phyloP scores from a whole-genome alignment of 92 coral and sea anemone genomes.

The Anthopleura xanthogrammica region DNA sequence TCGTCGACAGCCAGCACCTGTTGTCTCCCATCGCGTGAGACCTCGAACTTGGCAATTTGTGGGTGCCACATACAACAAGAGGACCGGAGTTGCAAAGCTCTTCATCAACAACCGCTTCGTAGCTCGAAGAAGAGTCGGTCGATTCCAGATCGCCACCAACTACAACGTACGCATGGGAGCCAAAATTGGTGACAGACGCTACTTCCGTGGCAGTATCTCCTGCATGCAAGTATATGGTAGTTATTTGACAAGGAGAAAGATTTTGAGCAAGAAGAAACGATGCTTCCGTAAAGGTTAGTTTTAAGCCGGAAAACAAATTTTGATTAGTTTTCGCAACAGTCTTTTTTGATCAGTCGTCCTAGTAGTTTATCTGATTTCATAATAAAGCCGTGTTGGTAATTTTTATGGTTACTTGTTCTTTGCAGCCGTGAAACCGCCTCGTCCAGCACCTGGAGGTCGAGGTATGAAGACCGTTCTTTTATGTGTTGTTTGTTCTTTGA shows the following conservation, averaged over 20 bases:
- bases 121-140: conserved; percentile 44
- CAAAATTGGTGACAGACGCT: conserved; percentile 48
- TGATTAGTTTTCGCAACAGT: too few relatives aligned
- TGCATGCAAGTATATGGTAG: conserved; percentile 76
- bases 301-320: too few relatives aligned
- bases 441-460: too few relatives aligned
- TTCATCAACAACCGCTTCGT: conserved; percentile 50
- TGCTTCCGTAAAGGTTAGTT: conserved; percentile 70
- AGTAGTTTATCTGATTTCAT: too few relatives aligned
- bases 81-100: conserved; percentile 54
- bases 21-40: conserved; percentile 1
- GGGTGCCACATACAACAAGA: conserved; percentile 55
- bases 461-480: too few relatives aligned
- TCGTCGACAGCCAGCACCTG: conserved; percentile 25
- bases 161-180: conserved; percentile 75
- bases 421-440: too few relatives aligned
- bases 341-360: too few relatives aligned
- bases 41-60: conserved; percentile 55
- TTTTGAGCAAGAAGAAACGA: conserved; percentile 47
- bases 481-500: too few relatives aligned
- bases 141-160: conserved; percentile 54
- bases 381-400: too few relatives aligned
- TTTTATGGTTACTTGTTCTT: too few relatives aligned
- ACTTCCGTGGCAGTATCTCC: conserved; percentile 64
- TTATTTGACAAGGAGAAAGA: neutral